These are phyloP conservation scores for Pampus argenteus DNA, from an alignment of 2,797 vertebrate genomes.

Conservation along the genomic window DNA sequence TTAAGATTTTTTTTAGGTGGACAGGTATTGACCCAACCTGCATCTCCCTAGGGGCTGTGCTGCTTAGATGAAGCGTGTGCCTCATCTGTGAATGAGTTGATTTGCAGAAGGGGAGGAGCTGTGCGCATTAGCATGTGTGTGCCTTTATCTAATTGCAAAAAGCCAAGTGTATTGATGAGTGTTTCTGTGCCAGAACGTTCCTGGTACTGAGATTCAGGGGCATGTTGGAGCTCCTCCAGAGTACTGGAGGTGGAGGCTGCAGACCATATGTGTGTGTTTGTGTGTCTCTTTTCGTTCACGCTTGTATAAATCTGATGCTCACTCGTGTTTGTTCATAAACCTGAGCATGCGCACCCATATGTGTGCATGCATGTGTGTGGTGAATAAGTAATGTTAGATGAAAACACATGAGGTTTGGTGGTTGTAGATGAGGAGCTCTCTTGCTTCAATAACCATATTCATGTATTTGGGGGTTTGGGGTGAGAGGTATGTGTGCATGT, in stretches of 20 bases:
- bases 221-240: conserved; percentile 62
- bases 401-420: conserved; percentile 60
- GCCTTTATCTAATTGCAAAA: conserved; percentile 59
- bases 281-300: conserved; percentile 39
- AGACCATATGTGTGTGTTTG: conserved; percentile 60
- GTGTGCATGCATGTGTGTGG: conserved; percentile 40
- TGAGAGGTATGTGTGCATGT: conserved; percentile 47
- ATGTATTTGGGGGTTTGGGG: conserved; percentile 43
- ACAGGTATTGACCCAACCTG: conserved; percentile 21
- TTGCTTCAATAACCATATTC: conserved; percentile 59
- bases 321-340: conserved; percentile 63
- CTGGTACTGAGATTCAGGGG: conserved; percentile 51
- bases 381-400: conserved; percentile 63
- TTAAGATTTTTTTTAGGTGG: conserved; percentile 23
- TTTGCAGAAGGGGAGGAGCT: conserved; percentile 52
- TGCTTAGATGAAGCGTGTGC: conserved; percentile 42
- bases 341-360: conserved; percentile 43
- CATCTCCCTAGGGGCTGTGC: conserved; percentile 19
- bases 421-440: conserved; percentile 54
- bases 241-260: conserved; percentile 53
- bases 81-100: conserved; percentile 64
- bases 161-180: conserved; percentile 45
- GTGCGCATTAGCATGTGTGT: conserved; percentile 26
- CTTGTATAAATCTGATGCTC: conserved; percentile 52
- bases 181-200: conserved; percentile 59